phyloP scores from a whole-genome alignment of 2,888 invertebrate species.

The Meliscaeva auricollis region DNA sequence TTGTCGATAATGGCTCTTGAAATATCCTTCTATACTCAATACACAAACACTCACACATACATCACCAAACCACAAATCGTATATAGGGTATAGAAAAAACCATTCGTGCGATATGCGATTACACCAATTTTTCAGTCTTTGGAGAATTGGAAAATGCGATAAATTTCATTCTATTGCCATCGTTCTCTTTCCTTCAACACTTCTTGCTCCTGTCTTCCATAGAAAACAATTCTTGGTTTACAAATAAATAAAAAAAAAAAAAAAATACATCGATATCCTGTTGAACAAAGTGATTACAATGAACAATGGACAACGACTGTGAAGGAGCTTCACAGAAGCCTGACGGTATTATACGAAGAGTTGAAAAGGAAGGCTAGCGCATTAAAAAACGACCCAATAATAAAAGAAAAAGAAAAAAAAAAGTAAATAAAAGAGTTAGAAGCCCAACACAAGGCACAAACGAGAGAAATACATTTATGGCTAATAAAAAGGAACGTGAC shows the following conservation, averaged over 20 bases:
- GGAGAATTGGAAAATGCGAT: slow-evolving; percentile 64
- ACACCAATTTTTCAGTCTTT: slow-evolving; percentile 74
- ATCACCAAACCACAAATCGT: slow-evolving; percentile 26
- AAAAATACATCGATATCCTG: slow-evolving; percentile 69
- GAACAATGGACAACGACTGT: slow-evolving; percentile 44
- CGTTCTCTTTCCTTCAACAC: background rate
- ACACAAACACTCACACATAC: background rate
- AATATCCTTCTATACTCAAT: background rate
- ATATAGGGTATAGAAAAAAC: slow-evolving; percentile 7
- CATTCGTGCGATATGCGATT: slow-evolving; percentile 64
- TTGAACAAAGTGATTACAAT: slow-evolving; percentile 75
- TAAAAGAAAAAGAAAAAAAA: slow-evolving; percentile 39
- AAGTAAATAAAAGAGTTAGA: slow-evolving; percentile 72
- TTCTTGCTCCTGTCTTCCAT: background rate
- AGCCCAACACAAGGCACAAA: background rate
- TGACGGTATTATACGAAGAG: background rate
- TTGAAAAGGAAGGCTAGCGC: slow-evolving; percentile 15
- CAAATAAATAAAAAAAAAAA: slow-evolving; percentile 2
- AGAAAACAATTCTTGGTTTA: background rate
- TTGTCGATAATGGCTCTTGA: background rate
- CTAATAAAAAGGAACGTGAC: slow-evolving; percentile 75
- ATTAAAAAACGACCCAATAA: slow-evolving; percentile 31
- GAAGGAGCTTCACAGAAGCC: slow-evolving; percentile 4
- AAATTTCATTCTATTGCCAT: slow-evolving; percentile 56
- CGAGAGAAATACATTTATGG: slow-evolving; percentile 72